Evolutionary conservation across 2,797 vertebrate species (phyloP).

Genomic region (Labroides dimidiatus): DNA sequence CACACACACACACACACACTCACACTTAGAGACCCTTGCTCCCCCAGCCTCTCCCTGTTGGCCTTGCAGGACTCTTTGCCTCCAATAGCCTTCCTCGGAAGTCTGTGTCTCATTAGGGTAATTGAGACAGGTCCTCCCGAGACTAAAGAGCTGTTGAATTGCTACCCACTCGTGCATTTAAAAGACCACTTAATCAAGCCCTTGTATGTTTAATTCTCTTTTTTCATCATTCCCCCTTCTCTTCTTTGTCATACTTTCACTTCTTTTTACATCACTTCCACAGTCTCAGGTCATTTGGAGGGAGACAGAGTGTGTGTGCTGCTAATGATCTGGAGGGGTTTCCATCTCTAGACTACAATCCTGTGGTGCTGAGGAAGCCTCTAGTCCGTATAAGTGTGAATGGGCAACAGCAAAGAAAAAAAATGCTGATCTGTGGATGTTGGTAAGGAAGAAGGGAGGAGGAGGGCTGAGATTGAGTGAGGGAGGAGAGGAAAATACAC

Average conservation of each 20-base stretch:
- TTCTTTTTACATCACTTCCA: slow-evolving; percentile 16
- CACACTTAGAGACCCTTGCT: slow-evolving; percentile 29
- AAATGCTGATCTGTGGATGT: slow-evolving; percentile 80
- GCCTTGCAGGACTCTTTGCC: slow-evolving; percentile 52
- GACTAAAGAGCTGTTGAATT: slow-evolving; percentile 78
- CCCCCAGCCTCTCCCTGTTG: slow-evolving; percentile 35
- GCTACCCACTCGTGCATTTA: slow-evolving; percentile 72
- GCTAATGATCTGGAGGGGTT: slow-evolving; percentile 57
- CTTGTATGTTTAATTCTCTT: slow-evolving; percentile 62
- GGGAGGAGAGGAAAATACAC: slow-evolving; percentile 72
- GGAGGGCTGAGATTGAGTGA: slow-evolving; percentile 66
- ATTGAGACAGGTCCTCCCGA: slow-evolving; percentile 79
- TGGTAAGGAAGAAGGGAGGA: slow-evolving; percentile 40
- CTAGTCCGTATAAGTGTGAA: slow-evolving; percentile 60
- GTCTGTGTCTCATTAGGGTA: slow-evolving; percentile 80
- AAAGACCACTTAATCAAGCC: slow-evolving; percentile 78
- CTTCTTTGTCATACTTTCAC: slow-evolving; percentile 51
- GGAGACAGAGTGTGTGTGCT: slow-evolving; percentile 31
- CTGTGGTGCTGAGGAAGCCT: slow-evolving; percentile 47
- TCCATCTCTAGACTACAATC: slow-evolving; percentile 27
- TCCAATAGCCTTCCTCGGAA: slow-evolving; percentile 59
- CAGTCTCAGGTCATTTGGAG: slow-evolving; percentile 40
- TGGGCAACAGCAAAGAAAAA: slow-evolving; percentile 62
- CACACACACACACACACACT: slow-evolving; percentile 30
- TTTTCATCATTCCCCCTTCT: slow-evolving; percentile 47